Base-by-base conservation (phyloP, 1,140 invertebrate species). In the Diorhabda carinulata region DNA sequence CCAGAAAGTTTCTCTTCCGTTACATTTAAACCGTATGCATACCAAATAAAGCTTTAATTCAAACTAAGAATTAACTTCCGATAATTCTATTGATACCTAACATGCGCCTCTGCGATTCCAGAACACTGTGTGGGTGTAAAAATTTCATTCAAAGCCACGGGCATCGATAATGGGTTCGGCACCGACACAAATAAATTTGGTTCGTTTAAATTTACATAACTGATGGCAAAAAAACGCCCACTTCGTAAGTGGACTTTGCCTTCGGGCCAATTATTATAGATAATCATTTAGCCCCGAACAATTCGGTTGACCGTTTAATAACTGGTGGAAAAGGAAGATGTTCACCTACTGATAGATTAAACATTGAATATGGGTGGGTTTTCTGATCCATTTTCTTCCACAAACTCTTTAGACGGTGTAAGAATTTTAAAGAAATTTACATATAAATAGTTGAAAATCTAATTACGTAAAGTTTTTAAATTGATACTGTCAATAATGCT, bases 281-380 rank as follows among this genome's bases (percentile, higher is more conserved):
- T 52, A 52, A 52, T 52, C 47, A 52, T 52, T 52, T 6, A 52
- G 47, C 9, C 47, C 47, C 5, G 47, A 52, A 52, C 5, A 52
- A 52, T 52, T 9, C 9, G 47, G 47, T 52, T 52, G 47, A 52
- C 47, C 9, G 47, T 52, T 52, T 52, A 52, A 52, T 52, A 52
- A 52, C 5, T 9, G 47, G 9, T 6, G 47, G 9, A 52, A 52
- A 52, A 52, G 9, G 9, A 52, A 6, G 9, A 52, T 52, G 47
- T 52, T 52, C 47, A 52, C 47, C 47, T 52, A 52, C 47, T 52
- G 47, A 52, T 52, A 52, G 47, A 52, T 52, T 52, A 52, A 52
- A 52, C 47, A 52, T 9, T 52, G 47, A 52, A 52, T 9, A 52
- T 52, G 47, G 47, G 47, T 52, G 47, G 47, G 47, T 52, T 9